phyloP scores from a whole-genome alignment of 2,797 vertebrate genomes.

The Poeciliopsis infans region DNA sequence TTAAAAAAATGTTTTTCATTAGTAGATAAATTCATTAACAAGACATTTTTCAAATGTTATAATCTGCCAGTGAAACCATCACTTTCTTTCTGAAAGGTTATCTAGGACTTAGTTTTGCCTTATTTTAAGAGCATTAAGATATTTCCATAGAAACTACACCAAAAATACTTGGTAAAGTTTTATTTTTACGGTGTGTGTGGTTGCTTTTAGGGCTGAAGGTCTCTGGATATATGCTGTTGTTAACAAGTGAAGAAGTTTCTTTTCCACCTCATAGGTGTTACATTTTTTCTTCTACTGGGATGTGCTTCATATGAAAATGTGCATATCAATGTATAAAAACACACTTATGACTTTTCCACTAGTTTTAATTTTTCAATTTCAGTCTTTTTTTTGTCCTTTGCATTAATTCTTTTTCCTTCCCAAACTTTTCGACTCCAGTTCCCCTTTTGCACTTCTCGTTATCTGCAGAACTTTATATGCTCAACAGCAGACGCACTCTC shows the following conservation, averaged over 20 bases:
- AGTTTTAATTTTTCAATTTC: conserved; percentile 25
- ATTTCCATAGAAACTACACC: no score
- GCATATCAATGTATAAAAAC: background rate
- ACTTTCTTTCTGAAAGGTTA: no score
- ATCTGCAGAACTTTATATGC: conserved; percentile 62
- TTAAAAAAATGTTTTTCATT: no score
- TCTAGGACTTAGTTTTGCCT: no score
- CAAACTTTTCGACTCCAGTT: conserved; percentile 35
- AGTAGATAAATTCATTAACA: no score
- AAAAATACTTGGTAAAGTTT: no score
- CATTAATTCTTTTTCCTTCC: conserved; percentile 30
- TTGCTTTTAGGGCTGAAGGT: conserved; percentile 49
- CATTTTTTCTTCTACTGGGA: background rate
- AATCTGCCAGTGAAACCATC: no score
- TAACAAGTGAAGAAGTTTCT: conserved; percentile 51
- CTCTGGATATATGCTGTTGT: conserved; percentile 71
- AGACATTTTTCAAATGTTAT: no score
- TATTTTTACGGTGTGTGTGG: no score
- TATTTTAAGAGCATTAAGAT: no score
- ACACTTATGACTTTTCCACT: background rate
- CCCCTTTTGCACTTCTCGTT: conserved; percentile 54
- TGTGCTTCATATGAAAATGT: background rate
- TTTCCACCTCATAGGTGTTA: conserved; percentile 31
- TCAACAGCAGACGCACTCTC: conserved; percentile 55
- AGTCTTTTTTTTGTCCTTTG: conserved; percentile 13